Base-by-base conservation (phyloP, 2,888 invertebrate genomes). In the Agrotis puta region DNA sequence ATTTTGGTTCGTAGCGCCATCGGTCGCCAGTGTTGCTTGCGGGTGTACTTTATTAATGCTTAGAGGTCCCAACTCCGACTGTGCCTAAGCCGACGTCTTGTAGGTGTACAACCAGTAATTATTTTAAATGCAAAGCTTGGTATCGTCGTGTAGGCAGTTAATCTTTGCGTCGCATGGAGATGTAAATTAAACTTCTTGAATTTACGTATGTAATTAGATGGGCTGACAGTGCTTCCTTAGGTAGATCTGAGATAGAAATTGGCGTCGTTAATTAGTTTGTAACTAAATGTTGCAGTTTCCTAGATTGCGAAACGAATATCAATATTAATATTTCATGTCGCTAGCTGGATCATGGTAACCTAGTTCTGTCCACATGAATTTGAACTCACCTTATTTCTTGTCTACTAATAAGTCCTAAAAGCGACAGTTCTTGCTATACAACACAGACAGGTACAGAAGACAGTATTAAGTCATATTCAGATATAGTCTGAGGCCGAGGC, bases 51-150 rank as follows among this genome's bases (percentile, higher is more conserved):
- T 88, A 87, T 87, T 86, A 86, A 85, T 85, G 83, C 67, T 56
- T 62, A 53, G 58, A 74, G 72, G 68, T 58, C 47, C 74, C 76
- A 76, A 80, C 63, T 79, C 74, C 27, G 57, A 77, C 72, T 68
- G 78, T 70, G 74, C 68, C 74, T 75, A 70, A 72, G 72, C 72
- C 68, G 59, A 75, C 57, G 80, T 82, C 77, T 80, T 72, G 79
- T 84, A 85, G 75, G 85, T 88, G 85, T 88, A 81, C 81, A 85
- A 81, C 79, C 85, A 85, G 91, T 90, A 91, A 92, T 92, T 91
- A 92, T 92, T 92, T 92, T 88, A 90, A 92, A 92, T 85, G 88
- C 86, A 86, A 87, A 88, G 85, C 85, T 85, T 88, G 87, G 88
- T 89, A 89, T 89, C 88, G 83, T 85, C 84, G 87, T 87, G 88